Base-by-base conservation (phyloP, 2,888 invertebrate species). In the Zonitis immaculata region DNA sequence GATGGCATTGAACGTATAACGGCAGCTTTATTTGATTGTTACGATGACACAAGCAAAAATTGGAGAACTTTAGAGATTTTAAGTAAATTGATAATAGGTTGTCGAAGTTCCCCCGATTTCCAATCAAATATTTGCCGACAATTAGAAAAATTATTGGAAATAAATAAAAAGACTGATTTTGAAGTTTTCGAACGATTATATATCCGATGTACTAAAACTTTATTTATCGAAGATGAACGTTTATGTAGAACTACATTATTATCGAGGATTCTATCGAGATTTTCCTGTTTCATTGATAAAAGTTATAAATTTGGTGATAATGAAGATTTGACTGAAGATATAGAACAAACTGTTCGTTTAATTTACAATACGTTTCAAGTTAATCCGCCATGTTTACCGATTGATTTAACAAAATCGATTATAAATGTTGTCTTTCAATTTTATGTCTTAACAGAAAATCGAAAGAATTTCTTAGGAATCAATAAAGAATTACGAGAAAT, bases 11-110 rank as follows among this genome's bases (percentile, higher is more conserved):
- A 82, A 44, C 80, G 82, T 52, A 74, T 89, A 11, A 80, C 86
- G 28, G 73, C 79, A 64, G 86, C 86, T 42, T 81, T 89, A 65
- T 79, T 87, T 27, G 69, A 69, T 49, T 65, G 66, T n/a, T 50
- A 57, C 4, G 63, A 55, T 14, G 74, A 87, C 62, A 76, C 77
- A 14, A 82, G 83, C 1, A 75, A 76, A 62, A 82, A 84, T 63
- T 88, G 88, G 88, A 79, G 80, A 64, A 83, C 82, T 70, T 78
- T 86, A 63, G 84, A 87, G 52, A 78, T 84, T 62, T 79, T 88
- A 53, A 82, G 84, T 45, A 83, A 81, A 73, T 77, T 91, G 51
- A 78, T 88, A 52, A 74, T 82, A 51, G 77, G 78, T 26, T 79
- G 78, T 60, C 80, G 82, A 61, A 80, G 81, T 43, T 75, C 78